Conservation (phyloP, 2,797 vertebrate genomes). For the Clarias platycephalus region DNA sequence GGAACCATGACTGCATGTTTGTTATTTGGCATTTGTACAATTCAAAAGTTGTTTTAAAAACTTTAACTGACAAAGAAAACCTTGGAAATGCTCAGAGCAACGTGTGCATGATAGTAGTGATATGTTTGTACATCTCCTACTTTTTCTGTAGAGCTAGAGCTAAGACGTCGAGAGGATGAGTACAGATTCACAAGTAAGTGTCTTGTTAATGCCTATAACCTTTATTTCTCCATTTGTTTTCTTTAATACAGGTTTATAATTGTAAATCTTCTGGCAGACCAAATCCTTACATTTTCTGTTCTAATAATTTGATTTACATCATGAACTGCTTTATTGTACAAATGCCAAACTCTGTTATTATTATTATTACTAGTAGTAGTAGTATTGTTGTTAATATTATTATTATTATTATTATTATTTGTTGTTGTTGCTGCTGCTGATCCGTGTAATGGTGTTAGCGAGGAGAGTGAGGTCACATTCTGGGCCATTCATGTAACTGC, state of each 20-base stretch:
- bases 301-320: conserved; percentile 17
- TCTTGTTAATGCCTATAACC: conserved; percentile 30
- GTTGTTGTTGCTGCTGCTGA: background rate
- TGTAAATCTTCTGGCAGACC: conserved; percentile 2
- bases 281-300: background rate
- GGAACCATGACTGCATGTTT: background rate
- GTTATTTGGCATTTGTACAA: conserved; percentile 63
- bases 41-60: conserved; percentile 1
- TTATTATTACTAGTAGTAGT: no score
- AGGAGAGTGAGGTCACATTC: background rate
- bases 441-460: background rate
- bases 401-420: background rate
- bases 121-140: conserved; percentile 69
- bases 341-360: conserved; percentile 51
- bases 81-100: background rate
- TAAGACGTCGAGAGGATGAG: conserved; percentile 91
- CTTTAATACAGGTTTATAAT: conserved; percentile 9
- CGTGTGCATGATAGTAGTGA: conserved; percentile 23
- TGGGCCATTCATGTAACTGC: background rate
- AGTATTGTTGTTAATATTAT: background rate
- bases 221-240: conserved; percentile 56
- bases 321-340: conserved; percentile 50
- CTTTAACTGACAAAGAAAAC: background rate
- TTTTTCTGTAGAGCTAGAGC: conserved; percentile 88
- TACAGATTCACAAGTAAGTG: conserved; percentile 95